Base-by-base conservation (phyloP, 2,113 vertebrate genomes). In the Sturnus vulgaris region DNA sequence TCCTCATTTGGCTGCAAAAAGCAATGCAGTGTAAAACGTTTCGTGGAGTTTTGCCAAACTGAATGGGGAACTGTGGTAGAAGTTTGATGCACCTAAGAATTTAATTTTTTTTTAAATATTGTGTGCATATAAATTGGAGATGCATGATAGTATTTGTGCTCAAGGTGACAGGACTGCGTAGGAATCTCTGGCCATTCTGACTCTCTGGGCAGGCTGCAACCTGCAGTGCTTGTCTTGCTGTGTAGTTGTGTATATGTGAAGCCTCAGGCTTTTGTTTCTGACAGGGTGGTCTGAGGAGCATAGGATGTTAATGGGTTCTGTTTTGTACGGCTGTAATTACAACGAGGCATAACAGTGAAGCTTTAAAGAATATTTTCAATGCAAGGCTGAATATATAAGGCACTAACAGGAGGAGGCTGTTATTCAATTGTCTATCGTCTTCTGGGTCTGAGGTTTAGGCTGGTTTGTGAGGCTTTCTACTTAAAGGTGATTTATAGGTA, bases 161-260 rank as follows among this genome's bases (percentile, higher is more conserved):
- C 3, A 11, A 24, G 53, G 39, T 0, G 2, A 30, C 15, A 14
- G 55, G 40, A 10, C 5, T 49, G 63, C 2, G 0, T 5, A 14
- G 53, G 40, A 31, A 28, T 86, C 53, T 72, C 22, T 56, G 63
- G 9, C 53, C 39, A 13, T 66, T 57, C 5, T 6, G 2, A 15
- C 42, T 46, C 61, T 53, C 25, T 1, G 3, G 37, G 44, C 69
- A 66, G 49, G 28, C 71, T 83, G n/a, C 33, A 76, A 3, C 53
- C 44, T 52, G 44, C 23, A 79, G 28, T 3, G 6, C 46, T 39
- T 33, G 5, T 37, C 30, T 66, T 30, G 31, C 35, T 49, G 24
- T 28, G 68, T 2, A 9, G 35, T 8, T 80, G 72, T 80, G 33
- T 33, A 1, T 13, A 1, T 12, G 28, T 16, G 46, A 61, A 83